Conservation (phyloP, 1,140 invertebrate genomes). For the Microvelia longipes region DNA sequence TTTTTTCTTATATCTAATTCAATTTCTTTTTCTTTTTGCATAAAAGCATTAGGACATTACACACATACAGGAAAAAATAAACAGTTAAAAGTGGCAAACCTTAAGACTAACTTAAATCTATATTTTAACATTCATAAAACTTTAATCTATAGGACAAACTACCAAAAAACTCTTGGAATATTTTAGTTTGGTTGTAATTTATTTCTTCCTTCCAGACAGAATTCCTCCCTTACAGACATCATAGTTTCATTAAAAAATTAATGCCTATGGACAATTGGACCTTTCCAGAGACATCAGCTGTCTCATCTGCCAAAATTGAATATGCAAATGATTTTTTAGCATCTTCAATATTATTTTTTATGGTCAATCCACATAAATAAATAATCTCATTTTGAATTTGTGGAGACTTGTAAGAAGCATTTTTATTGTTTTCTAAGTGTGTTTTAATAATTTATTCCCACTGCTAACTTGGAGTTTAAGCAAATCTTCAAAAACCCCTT, state of each 20-base stretch:
- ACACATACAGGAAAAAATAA: too few species aligned
- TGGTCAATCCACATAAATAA: slow-evolving; percentile 15
- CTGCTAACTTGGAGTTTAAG: neutral
- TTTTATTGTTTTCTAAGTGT: neutral
- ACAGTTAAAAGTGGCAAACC: too few species aligned
- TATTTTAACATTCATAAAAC: too few species aligned
- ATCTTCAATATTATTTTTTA: slow-evolving; percentile 18
- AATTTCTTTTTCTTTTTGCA: too few species aligned
- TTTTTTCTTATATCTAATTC: too few species aligned
- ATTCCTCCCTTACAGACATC: neutral
- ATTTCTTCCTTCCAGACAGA: too few species aligned
- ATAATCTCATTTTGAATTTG: neutral
- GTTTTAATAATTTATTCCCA: neutral
- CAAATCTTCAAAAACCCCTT: neutral
- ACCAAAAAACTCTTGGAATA: too few species aligned
- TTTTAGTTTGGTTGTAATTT: too few species aligned
- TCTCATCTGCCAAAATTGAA: neutral
- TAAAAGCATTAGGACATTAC: too few species aligned
- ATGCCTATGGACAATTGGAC: slow-evolving; percentile 20
- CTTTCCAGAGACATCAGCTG: neutral
- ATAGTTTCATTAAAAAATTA: neutral
- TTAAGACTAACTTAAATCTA: too few species aligned
- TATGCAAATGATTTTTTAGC: neutral
- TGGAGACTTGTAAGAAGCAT: neutral
- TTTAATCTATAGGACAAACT: too few species aligned